Conservation (phyloP, 2,113 vertebrate genomes). For the Carlito syrichta region DNA sequence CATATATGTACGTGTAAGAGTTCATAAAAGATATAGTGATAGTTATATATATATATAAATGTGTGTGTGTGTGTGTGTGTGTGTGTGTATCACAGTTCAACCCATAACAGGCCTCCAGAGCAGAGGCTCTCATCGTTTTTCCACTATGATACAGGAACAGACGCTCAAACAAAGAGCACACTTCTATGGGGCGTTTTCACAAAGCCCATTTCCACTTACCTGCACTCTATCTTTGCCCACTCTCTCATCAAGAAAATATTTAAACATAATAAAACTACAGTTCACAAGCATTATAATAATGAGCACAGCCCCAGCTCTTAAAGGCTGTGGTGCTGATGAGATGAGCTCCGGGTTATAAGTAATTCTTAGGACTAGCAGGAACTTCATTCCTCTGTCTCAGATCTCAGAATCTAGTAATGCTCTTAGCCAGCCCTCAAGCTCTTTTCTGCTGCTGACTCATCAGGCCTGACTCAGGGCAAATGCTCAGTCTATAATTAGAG, state of each 20-base stretch:
- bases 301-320: neutral
- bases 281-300: neutral
- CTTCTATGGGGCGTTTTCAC: neutral
- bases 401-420: neutral
- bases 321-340: neutral
- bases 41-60: no score
- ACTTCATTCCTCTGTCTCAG: neutral
- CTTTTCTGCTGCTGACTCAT: neutral
- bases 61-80: no score
- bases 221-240: neutral
- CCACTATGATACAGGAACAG: neutral
- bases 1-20: no score
- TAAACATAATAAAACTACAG: neutral
- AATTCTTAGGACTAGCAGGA: neutral
- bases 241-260: neutral
- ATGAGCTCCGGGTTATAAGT: neutral
- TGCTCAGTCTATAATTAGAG: neutral
- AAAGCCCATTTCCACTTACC: neutral
- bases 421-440: neutral
- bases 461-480: neutral
- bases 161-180: neutral
- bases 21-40: no score
- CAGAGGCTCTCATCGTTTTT: neutral
- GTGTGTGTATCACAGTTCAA: no score
- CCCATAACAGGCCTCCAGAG: neutral